Base-by-base conservation (phyloP, 2,113 vertebrate species). In the Psammodynastes pulverulentus region DNA sequence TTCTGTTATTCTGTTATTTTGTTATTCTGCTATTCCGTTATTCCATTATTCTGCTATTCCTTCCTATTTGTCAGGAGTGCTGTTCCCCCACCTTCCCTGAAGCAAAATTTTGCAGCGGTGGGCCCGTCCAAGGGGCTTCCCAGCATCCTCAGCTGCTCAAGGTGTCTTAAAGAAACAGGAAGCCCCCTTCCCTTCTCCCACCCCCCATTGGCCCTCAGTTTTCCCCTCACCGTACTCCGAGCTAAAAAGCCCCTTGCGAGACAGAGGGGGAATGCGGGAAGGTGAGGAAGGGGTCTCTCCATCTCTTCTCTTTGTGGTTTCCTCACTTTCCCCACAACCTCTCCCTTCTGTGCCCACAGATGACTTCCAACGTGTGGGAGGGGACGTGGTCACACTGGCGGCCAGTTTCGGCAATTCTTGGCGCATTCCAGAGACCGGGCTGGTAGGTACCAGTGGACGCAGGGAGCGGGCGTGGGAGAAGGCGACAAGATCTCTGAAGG, bases 321-420 rank as follows among this genome's bases (percentile, higher is more conserved):
- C 79, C 8, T 8, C 21, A 24, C 6, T n/a, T 2, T 1, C 54
- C 58, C n/a, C 23, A 5, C 26, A 19, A 1, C 6, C 3, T 43
- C 53, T 12, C 87, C n/a, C 58, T 56, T 58, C 8, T 58, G 0
- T 85, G 53, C 34, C 67, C 90, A 53, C 94, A 97, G 96, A 97
- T 93, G 96, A 96, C 88, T 97, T 96, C 79, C 9, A 91, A 13
- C 92, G 53, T 39, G 93, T 0, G 13, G 90, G 88, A 5, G 98
- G 98, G 90, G 93, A 87, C 7, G 92, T 98, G 52, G 98, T 97
- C 2, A 93, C 91, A 1, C 97, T 96, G 0, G 97, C 98, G 4
- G 98, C 98, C 46, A 98, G 97, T 89, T 99, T 99, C 90, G 98
- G 98, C 8, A 98, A 99, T 94, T 98, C 98, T 1, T 99, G 98